Evolutionary conservation across 2,797 vertebrate species (phyloP), one percentile per base, ranked within the genome.

Genomic region (Pteronotus mesoamericanus): DNA sequence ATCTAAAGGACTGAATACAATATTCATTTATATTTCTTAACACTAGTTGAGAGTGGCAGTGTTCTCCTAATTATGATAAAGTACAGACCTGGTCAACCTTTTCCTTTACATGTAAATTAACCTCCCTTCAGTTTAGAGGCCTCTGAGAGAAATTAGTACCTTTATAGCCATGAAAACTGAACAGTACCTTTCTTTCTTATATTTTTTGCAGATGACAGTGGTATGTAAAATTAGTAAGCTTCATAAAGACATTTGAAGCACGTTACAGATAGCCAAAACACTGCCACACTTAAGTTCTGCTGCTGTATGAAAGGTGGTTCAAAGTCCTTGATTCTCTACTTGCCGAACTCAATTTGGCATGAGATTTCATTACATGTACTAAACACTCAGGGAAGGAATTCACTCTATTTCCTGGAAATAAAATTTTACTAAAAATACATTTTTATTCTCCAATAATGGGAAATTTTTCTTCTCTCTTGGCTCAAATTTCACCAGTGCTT

Each of bases 321-420:
- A 64, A 71, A 19, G 8, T 29, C 29, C 39, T n/a, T 68, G 42
- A 78, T 72, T 68, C 61, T 75, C 82, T 85, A 16, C 86, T 5
- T 83, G 9, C 10, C 46, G n/a, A 90, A 71, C 16, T 83, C n/a
- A 51, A 84, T 55, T 89, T 80, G 14, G 26, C 51, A 16, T 79
- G 39, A 91, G 53, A 86, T 87, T 90, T 90, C 34, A 91, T n/a
- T 71, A 71, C 37, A 3, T 64, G 1, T 26, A 29, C 21, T 66
- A 79, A 90, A 77, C 3, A 42, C 44, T 83, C 51, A 91, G 66
- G 55, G 19, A 72, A 59, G 12, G n/a, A 42, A 29, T 91, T 64
- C 86, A 89, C 55, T 71, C 34, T 86, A 86, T 83, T 74, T 94
- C n/a, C 24, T 61, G 85, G 37, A 94, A 90, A 90, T 69, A 77